Evolutionary conservation across 2,888 invertebrate genomes (phyloP).

Genomic region (Sinelater perroti): DNA sequence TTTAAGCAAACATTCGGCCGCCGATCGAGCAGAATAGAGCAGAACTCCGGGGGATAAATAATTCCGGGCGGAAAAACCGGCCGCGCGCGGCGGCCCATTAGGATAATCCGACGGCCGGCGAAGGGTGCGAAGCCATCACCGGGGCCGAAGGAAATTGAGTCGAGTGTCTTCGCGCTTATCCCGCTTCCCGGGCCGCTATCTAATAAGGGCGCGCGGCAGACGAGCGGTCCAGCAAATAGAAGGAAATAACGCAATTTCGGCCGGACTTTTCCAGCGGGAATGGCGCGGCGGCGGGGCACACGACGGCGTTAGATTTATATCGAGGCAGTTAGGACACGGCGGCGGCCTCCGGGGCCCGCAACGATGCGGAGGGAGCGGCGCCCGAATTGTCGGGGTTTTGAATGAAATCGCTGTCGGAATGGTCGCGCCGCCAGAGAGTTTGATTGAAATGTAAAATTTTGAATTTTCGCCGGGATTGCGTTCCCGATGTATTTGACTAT

Average conservation of each 20-base stretch:
- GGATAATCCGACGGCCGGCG: too few species aligned
- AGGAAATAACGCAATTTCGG: conserved; percentile 23
- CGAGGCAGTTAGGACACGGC: conserved; percentile 45
- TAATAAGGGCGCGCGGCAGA: conserved; percentile 21
- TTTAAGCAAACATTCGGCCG: too few species aligned
- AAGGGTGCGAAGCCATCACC: conserved; percentile 42
- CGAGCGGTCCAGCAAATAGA: conserved; percentile 20
- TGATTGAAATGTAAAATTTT: too few species aligned
- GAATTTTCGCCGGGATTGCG: too few species aligned
- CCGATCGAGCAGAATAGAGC: too few species aligned
- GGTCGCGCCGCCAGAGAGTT: too few species aligned
- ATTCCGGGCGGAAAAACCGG: too few species aligned
- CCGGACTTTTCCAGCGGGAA: background rate
- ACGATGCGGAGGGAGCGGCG: background rate
- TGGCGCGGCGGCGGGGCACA: conserved; percentile 31
- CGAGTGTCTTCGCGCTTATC: conserved; percentile 48
- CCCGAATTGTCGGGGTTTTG: conserved; percentile 6
- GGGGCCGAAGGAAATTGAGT: conserved; percentile 49
- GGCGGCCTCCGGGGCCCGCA: conserved; percentile 44
- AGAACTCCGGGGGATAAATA: too few species aligned
- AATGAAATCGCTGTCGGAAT: conserved; percentile 9
- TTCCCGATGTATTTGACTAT: too few species aligned
- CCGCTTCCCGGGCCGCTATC: conserved; percentile 35
- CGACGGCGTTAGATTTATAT: conserved; percentile 50
- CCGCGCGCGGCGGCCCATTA: too few species aligned